Percentiles rank a stretch among this genome's conserved stretches.
phyloP scores from a whole-genome alignment of 2,888 invertebrate species.

The Terebella lapidaria region DNA sequence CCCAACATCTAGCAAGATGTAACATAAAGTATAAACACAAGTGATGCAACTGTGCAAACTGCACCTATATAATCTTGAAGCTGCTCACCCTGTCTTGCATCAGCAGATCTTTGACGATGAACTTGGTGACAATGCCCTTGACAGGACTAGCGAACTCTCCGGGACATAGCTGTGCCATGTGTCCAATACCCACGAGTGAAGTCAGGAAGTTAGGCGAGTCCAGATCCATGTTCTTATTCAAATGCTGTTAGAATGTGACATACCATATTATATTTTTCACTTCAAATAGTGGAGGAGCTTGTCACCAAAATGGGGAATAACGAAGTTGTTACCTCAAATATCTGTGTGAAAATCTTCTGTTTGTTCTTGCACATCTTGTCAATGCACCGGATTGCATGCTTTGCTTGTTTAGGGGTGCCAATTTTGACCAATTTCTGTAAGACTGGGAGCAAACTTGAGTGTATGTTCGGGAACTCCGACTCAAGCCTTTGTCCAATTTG shows the following conservation, averaged over 20 bases:
- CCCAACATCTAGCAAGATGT: neutral
- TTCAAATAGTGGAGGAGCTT: neutral
- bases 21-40: neutral
- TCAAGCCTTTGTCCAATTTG: slow-evolving; percentile 51
- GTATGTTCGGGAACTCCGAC: slow-evolving; percentile 44
- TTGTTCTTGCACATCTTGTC: slow-evolving; percentile 55
- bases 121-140: slow-evolving; percentile 86
- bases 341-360: slow-evolving; percentile 39
- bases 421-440: slow-evolving; percentile 83
- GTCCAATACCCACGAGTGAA: slow-evolving; percentile 88
- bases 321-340: no score
- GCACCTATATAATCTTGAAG: no score
- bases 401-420: slow-evolving; percentile 91
- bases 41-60: no score
- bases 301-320: no score
- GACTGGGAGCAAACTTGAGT: slow-evolving; percentile 69
- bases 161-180: slow-evolving; percentile 88
- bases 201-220: slow-evolving; percentile 74
- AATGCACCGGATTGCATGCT: slow-evolving; percentile 90
- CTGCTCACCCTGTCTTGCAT: slow-evolving; percentile 60
- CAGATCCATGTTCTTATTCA: slow-evolving; percentile 57
- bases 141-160: slow-evolving; percentile 83
- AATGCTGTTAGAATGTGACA: slow-evolving; percentile 17
- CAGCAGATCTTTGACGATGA: slow-evolving; percentile 87
- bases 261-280: no score